These are phyloP conservation scores for Oryzias melastigma DNA, from an alignment of 2,113 vertebrate species.

Conservation along the genomic window DNA sequence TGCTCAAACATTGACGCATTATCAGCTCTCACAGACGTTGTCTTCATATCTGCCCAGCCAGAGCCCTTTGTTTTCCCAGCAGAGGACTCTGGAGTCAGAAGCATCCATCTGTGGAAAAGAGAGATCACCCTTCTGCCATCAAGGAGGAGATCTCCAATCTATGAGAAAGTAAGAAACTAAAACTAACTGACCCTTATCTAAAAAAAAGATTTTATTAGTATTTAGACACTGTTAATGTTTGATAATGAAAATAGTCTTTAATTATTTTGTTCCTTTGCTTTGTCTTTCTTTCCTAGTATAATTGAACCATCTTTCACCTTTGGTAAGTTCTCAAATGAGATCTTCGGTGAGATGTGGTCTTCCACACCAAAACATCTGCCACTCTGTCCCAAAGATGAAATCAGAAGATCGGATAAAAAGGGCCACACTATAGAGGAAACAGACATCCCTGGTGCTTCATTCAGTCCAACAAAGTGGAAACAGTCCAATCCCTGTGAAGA, in stretches of 20 bases:
- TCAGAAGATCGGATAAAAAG: too few species aligned
- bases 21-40: conserved; percentile 32
- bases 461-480: conserved; percentile 12
- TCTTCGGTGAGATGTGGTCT: conserved; percentile 8
- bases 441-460: conserved; percentile 6
- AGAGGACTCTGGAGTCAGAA: conserved; percentile 10
- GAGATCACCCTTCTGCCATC: conserved; percentile 1
- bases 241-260: background rate
- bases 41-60: conserved; percentile 24
- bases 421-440: conserved; percentile 4
- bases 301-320: conserved; percentile 22
- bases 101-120: background rate
- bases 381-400: conserved; percentile 1
- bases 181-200: background rate
- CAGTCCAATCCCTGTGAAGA: conserved; percentile 13
- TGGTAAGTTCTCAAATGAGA: conserved; percentile 3
- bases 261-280: conserved; percentile 1
- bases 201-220: background rate
- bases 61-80: conserved; percentile 26
- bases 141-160: conserved; percentile 6
- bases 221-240: background rate
- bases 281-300: conserved; percentile 27
- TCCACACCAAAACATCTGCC: conserved; percentile 4
- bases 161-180: conserved; percentile 35
- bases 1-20: conserved; percentile 13